Conservation (phyloP, 2,888 invertebrate species). For the Pollenia labialis region DNA sequence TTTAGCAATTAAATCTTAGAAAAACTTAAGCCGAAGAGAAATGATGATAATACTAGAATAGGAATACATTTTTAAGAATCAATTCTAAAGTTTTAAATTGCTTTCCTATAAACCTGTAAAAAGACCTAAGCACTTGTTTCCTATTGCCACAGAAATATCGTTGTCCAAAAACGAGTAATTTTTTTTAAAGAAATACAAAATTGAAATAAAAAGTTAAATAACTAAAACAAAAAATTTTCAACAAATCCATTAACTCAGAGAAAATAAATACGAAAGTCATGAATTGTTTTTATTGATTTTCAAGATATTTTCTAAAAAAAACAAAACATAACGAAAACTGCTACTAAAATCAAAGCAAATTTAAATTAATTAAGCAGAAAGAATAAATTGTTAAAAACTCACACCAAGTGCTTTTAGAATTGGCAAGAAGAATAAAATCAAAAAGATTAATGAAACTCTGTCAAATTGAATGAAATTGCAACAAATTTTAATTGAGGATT, state of each 20-base stretch:
- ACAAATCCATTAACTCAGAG: not conserved
- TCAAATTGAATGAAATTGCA: slow-evolving; percentile 7
- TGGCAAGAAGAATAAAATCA: not conserved
- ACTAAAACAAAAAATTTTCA: not conserved
- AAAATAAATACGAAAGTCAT: slow-evolving; percentile 3
- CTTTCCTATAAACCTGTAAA: no score
- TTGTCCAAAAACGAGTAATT: slow-evolving; percentile 8
- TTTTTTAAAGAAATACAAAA: not conserved
- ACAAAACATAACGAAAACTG: not conserved
- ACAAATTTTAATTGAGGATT: not conserved
- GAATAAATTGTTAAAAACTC: slow-evolving; percentile 11
- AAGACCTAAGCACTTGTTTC: no score
- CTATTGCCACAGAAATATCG: not conserved
- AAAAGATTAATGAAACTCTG: slow-evolving; percentile 1
- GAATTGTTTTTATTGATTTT: slow-evolving; percentile 6
- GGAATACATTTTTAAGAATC: no score
- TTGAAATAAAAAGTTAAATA: not conserved
- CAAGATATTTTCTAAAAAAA: not conserved
- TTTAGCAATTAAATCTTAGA: no score
- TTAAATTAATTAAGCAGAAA: slow-evolving; percentile 33
- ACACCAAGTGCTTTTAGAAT: slow-evolving; percentile 11
- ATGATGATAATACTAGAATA: no score
- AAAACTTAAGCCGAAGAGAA: no score
- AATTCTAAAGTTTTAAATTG: no score
- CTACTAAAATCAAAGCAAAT: slow-evolving; percentile 26